Base-by-base conservation (phyloP, 2,888 invertebrate genomes). In the Philonicus albiceps region DNA sequence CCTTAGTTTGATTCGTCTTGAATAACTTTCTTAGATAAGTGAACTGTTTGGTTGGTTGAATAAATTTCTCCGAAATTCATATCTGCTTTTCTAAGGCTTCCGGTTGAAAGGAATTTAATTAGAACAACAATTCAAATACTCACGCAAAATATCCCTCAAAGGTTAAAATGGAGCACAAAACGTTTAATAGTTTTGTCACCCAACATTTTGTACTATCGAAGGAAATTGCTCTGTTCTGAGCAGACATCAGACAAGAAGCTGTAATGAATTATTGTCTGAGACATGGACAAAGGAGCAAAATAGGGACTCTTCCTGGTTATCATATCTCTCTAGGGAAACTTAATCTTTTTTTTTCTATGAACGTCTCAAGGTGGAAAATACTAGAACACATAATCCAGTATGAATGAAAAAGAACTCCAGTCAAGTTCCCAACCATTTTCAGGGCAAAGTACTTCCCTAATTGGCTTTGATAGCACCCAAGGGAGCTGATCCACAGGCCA, bases 391-490 rank as follows among this genome's bases (percentile, higher is more conserved):
- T 89, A 90, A 90, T 43, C 89, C 90, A 90, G 89, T 88, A n/a
- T 88, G 88, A 89, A 89, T 80, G 88, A 88, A 85, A 88, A 88
- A 16, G 16, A 43, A 43, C 16, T 13, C 87, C 88, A 64, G 64
- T 64, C 64, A 64, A 64, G 64, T 64, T 64, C 64, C 64, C 22
- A 89, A 37, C 22, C 37, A 83, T 83, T 37, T 27, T 30, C 83
- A 80, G 83, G 55, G 34, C 37, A 64, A 64, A 64, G 89, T 89
- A 89, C 88, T 89, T 91, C 90, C 91, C 91, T 91, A 91, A 91
- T 91, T 91, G 91, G 91, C 91, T 92, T 90, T 91, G 90, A 92
- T 91, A 91, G 91, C 89, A 90, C 91, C 91, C 91, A 90, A 90
- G 91, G 91, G 91, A 92, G 49, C 49, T 30, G 49, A 83, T 83